A percentile compares a stretch with the other conserved stretches of the same genome.
phyloP scores from a whole-genome alignment of 2,113 vertebrate genomes.

The Crotalus horridus region DNA sequence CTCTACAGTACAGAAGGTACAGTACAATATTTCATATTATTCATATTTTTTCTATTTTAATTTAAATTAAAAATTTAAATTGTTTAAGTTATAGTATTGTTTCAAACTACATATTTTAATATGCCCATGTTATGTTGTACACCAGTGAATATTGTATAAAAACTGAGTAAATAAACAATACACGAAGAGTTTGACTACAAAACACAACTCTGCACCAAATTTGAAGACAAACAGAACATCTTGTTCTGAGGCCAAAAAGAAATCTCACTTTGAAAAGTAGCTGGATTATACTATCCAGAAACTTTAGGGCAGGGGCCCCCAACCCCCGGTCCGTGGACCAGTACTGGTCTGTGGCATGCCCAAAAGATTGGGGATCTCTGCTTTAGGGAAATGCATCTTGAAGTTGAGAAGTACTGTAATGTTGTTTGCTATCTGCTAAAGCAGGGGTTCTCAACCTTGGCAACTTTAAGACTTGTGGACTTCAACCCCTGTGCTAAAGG shows the following conservation, averaged over 20 bases:
- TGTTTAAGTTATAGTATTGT: neutral
- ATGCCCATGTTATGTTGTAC: neutral
- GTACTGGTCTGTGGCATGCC: no score
- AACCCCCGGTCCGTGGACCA: no score
- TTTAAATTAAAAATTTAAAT: neutral
- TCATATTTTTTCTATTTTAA: neutral
- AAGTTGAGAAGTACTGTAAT: neutral
- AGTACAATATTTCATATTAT: neutral
- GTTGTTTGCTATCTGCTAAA: neutral
- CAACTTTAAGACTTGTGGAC: no score
- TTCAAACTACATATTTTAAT: neutral
- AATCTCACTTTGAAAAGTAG: neutral
- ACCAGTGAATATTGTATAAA: neutral
- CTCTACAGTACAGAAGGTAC: neutral
- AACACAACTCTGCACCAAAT: neutral
- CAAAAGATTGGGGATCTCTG: no score
- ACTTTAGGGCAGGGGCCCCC: neutral
- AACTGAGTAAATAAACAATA: neutral
- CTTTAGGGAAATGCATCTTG: neutral
- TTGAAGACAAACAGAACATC: neutral
- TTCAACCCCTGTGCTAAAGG: neutral
- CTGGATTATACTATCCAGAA: neutral
- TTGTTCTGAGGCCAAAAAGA: rapidly evolving
- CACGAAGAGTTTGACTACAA: neutral
- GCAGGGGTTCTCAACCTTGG: no score